A percentile compares a stretch with the other conserved stretches of the same genome.
phyloP scores from a whole-genome alignment of 2,888 invertebrate species.

The Alentia gelatinosa region DNA sequence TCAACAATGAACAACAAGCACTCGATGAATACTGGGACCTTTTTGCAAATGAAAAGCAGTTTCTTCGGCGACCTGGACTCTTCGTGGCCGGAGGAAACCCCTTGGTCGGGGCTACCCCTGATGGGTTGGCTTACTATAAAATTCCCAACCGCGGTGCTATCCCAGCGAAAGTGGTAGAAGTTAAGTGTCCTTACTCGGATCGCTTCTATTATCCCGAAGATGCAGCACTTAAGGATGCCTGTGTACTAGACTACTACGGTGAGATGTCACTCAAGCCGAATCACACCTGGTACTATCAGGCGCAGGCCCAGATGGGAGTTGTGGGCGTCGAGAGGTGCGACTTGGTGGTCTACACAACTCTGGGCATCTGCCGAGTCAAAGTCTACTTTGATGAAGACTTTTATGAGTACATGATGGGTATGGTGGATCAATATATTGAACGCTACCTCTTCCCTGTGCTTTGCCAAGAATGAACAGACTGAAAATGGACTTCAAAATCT shows the following conservation, averaged over 20 bases:
- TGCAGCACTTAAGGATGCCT: background rate
- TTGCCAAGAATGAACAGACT: no score
- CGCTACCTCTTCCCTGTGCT: background rate
- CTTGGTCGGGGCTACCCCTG: background rate
- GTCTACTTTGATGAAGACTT: background rate
- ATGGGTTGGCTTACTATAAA: background rate
- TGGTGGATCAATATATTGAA: background rate
- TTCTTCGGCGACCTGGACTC: background rate
- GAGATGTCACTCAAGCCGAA: background rate
- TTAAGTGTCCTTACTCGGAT: background rate
- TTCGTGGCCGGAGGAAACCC: background rate
- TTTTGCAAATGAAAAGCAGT: no score
- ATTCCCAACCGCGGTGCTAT: background rate
- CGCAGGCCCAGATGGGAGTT: background rate
- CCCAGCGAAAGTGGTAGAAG: background rate
- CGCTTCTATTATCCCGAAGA: background rate
- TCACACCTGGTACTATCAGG: background rate
- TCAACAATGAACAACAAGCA: background rate
- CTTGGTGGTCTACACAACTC: background rate
- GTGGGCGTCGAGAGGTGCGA: background rate
- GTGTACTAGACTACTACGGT: background rate
- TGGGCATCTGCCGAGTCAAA: background rate
- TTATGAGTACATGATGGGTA: background rate
- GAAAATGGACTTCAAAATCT: no score
- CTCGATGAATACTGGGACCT: no score